Evolutionary conservation across 2,797 vertebrate genomes (phyloP).

Genomic region (Pantherophis vulpinus): DNA sequence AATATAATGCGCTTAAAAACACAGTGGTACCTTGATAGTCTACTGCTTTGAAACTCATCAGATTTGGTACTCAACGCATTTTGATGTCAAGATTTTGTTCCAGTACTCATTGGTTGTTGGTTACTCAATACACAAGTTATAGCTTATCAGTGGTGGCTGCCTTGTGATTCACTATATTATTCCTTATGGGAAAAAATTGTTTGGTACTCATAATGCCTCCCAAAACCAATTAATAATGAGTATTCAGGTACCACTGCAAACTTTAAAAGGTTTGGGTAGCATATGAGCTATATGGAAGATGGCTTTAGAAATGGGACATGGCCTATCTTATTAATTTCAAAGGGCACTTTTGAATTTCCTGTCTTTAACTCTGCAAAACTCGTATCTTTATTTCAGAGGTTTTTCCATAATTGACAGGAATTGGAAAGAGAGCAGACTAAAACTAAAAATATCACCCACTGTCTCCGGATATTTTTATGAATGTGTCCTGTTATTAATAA

Average conservation of each 20-base stretch:
- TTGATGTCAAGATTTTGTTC: not conserved
- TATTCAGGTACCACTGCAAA: not conserved
- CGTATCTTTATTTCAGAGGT: not conserved
- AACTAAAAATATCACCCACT: not conserved
- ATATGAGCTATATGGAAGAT: not conserved
- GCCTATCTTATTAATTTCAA: not conserved
- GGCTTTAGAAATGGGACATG: not conserved
- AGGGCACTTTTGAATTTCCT: not conserved
- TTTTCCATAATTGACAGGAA: not conserved
- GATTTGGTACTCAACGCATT: not conserved
- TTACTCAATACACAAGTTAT: not conserved
- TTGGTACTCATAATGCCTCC: not conserved
- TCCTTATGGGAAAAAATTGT: not conserved
- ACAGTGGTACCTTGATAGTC: not conserved
- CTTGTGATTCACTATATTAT: not conserved
- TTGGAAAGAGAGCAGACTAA: not conserved
- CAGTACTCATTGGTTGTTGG: not conserved
- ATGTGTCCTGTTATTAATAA: constrained; percentile 11
- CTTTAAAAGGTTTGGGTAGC: not conserved
- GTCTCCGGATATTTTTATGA: not conserved
- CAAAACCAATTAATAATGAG: not conserved
- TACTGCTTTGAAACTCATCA: not conserved
- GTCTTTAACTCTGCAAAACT: not conserved
- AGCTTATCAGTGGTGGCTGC: not conserved
- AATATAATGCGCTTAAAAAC: not conserved